A percentile compares a stretch with the other conserved stretches of the same genome.
Evolutionary conservation across 2,888 invertebrate genomes (phyloP).

Genomic region (Orgyia antiqua): DNA sequence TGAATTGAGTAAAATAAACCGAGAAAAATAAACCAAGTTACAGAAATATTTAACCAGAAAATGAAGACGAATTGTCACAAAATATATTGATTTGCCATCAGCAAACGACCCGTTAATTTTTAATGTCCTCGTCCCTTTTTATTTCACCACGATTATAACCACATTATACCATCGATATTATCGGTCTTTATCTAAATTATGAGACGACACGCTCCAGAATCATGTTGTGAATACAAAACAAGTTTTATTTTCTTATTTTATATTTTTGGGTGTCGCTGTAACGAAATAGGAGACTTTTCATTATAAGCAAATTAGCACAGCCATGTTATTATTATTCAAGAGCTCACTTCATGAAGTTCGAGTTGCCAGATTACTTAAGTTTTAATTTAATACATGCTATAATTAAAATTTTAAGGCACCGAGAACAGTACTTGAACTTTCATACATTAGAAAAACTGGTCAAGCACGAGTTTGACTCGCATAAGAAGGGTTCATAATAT

Average conservation of each 20-base stretch:
- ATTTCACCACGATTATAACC: constrained; percentile 60
- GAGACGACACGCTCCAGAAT: constrained; percentile 23
- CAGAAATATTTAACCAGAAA: too few relatives aligned
- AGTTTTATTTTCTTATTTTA: constrained; percentile 14
- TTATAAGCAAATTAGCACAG: constrained; percentile 36
- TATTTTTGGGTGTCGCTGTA: too few relatives aligned
- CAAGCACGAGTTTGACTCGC: too few relatives aligned
- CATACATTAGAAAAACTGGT: too few relatives aligned
- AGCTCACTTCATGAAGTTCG: constrained; percentile 15
- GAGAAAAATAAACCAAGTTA: too few relatives aligned
- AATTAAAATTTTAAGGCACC: too few relatives aligned
- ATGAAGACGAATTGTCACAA: too few relatives aligned
- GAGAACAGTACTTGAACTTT: too few relatives aligned
- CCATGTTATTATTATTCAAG: constrained; percentile 36
- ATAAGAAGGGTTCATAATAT: too few relatives aligned
- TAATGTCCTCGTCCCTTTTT: constrained; percentile 52
- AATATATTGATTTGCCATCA: constrained; percentile 70
- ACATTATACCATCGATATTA: constrained; percentile 38
- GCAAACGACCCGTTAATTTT: constrained; percentile 58
- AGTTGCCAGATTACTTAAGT: constrained; percentile 35
- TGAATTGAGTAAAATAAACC: too few relatives aligned
- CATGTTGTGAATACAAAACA: constrained; percentile 15
- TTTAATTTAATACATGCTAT: constrained; percentile 34
- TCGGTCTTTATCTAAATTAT: constrained; percentile 40
- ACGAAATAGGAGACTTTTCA: constrained; percentile 30